These are phyloP conservation scores for Macrophya alboannulata DNA, from an alignment of 2,888 invertebrate genomes.

Conservation along the genomic window DNA sequence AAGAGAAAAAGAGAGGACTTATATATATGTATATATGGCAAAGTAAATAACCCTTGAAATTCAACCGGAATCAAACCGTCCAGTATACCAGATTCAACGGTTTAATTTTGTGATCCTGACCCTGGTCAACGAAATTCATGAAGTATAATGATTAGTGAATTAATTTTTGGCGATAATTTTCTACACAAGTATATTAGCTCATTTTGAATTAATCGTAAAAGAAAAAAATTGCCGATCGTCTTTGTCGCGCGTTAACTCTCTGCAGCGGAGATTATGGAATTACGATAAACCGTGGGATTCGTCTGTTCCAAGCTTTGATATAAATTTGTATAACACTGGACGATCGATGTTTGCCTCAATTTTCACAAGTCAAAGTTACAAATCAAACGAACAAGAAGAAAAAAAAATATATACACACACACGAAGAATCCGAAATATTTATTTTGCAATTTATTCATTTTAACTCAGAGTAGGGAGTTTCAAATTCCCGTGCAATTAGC, in stretches of 20 bases:
- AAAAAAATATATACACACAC: too few species aligned
- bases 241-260: too few species aligned
- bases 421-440: neutral
- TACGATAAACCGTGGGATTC: neutral
- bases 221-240: too few species aligned
- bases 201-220: too few species aligned
- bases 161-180: neutral
- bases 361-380: neutral
- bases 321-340: neutral
- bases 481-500: conserved; percentile 17
- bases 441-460: neutral
- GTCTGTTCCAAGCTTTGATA: neutral
- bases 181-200: too few species aligned
- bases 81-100: neutral
- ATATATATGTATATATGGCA: neutral
- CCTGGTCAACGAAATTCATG: neutral
- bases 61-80: neutral
- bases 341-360: neutral
- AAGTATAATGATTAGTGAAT: neutral
- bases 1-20: neutral
- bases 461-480: neutral
- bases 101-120: neutral
- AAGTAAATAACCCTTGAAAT: neutral
- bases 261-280: neutral
- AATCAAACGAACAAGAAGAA: neutral